Evolutionary conservation across 2,113 vertebrate species (phyloP).

Genomic region (Physeter macrocephalus): DNA sequence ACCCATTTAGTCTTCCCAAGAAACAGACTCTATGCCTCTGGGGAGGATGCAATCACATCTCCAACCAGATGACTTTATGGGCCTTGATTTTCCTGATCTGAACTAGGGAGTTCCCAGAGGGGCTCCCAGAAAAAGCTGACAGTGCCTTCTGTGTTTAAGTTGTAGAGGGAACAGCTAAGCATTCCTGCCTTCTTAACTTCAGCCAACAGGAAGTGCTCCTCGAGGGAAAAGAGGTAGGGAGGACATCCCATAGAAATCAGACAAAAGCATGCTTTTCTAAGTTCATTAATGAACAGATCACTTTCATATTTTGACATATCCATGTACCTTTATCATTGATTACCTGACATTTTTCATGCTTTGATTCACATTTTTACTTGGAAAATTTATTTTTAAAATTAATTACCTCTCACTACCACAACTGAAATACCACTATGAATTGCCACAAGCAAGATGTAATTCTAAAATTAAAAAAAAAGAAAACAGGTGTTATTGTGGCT

Average conservation of each 20-base stretch:
- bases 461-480: not conserved
- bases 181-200: not conserved
- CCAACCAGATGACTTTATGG: not conserved
- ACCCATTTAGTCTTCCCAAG: not conserved
- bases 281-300: no score
- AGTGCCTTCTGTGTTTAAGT: not conserved
- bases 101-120: not conserved
- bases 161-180: not conserved
- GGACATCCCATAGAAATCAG: not conserved
- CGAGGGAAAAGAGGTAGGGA: not conserved
- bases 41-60: not conserved
- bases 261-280: no score
- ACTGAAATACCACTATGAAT: not conserved
- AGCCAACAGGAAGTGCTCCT: not conserved
- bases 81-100: not conserved
- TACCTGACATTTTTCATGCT: not conserved
- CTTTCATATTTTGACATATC: no score
- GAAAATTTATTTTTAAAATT: not conserved
- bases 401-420: not conserved
- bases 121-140: no score
- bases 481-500: not conserved
- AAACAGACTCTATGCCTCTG: not conserved
- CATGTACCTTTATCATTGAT: not conserved
- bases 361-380: not conserved
- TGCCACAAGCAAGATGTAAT: not conserved